Base-by-base conservation (phyloP, 2,797 vertebrate genomes). In the Florisuga fusca region DNA sequence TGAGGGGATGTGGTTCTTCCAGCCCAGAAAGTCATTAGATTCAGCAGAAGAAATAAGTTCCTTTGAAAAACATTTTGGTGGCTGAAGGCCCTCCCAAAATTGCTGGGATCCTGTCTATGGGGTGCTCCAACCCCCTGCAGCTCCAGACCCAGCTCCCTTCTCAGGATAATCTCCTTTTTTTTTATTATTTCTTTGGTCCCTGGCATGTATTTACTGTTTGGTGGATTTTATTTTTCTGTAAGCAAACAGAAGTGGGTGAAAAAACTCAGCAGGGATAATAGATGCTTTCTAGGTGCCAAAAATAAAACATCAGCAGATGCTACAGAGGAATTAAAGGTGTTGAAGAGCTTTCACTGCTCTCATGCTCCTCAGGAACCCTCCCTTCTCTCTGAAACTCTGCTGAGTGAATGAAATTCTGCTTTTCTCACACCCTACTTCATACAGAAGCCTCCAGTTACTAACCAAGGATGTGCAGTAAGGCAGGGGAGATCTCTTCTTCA, bases 251-350 rank as follows among this genome's bases (percentile, higher is more conserved):
- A 10, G 33, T 1, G 61, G 48, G 29, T 67, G 59, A 15, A 66
- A 80, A 53, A 75, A 25, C 79, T 59, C 94, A 68, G 78, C 87
- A 29, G 78, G 84, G 92, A 58, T 74, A 94, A 89, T 8, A 51
- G 75, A 51, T 20, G 53, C 81, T 76, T 34, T 11, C 12, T 8
- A 66, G 71, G 41, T 53, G 72, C 90, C 76, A 79, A 61, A 81
- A 85, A 27, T 41, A n/a, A 91, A 73, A 31, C 8, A 41, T 10
- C 27, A 50, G 61, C 58, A 85, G 84, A 64, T 62, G 68, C 76
- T 11, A 12, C 19, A 5, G 48, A 38, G 87, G 88, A 85, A 51
- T 79, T 57, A 11, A 83, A 94, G 78, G 84, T 87, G 78, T 62
- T 62, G 51, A 77, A 50, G 66, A 84, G 62, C 58, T 92, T 71